A percentile compares a stretch with the other conserved stretches of the same genome.
These are phyloP conservation scores for Neostethus bicornis DNA, from an alignment of 2,797 vertebrate genomes.

Conservation along the genomic window DNA sequence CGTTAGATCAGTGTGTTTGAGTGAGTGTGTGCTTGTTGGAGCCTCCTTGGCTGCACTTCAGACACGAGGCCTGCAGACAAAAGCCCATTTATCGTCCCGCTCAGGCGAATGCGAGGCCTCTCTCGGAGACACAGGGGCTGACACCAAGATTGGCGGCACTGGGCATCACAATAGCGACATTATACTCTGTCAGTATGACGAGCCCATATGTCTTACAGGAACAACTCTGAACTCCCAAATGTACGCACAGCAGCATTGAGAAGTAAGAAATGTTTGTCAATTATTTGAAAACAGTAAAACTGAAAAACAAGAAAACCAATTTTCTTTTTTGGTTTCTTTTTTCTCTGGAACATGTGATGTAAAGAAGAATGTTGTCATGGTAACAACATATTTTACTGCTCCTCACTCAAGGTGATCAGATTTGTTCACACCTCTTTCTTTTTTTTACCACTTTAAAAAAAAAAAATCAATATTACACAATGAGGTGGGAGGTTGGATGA, in stretches of 20 bases:
- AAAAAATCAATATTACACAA: conserved; percentile 33
- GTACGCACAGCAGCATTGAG: conserved; percentile 2
- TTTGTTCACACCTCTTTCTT: conserved; percentile 27
- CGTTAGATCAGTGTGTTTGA: conserved; percentile 17
- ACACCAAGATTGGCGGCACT: conserved; percentile 51
- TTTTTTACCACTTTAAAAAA: conserved; percentile 19
- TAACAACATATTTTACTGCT: conserved; percentile 43
- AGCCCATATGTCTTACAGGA: conserved; percentile 21
- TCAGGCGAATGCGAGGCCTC: conserved; percentile 39
- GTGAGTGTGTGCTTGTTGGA: conserved; percentile 29
- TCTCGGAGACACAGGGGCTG: conserved; percentile 64
- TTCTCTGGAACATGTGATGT: conserved; percentile 22
- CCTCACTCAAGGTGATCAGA: conserved; percentile 47
- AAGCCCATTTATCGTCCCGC: conserved; percentile 60
- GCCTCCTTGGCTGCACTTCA: conserved; percentile 61
- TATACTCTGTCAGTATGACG: conserved; percentile 55
- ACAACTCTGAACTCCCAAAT: conserved; percentile 28
- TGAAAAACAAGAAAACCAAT: background rate
- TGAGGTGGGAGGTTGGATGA: background rate
- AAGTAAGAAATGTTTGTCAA: conserved; percentile 10
- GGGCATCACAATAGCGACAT: conserved; percentile 62
- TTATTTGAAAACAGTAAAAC: conserved; percentile 7
- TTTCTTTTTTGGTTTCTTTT: background rate
- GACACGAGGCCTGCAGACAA: conserved; percentile 66
- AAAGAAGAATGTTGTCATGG: conserved; percentile 57